Percentiles rank a stretch among this genome's conserved stretches.
These are phyloP conservation scores for Oreohelix idahoensis DNA, from an alignment of 1,140 invertebrate genomes.

Conservation along the genomic window DNA sequence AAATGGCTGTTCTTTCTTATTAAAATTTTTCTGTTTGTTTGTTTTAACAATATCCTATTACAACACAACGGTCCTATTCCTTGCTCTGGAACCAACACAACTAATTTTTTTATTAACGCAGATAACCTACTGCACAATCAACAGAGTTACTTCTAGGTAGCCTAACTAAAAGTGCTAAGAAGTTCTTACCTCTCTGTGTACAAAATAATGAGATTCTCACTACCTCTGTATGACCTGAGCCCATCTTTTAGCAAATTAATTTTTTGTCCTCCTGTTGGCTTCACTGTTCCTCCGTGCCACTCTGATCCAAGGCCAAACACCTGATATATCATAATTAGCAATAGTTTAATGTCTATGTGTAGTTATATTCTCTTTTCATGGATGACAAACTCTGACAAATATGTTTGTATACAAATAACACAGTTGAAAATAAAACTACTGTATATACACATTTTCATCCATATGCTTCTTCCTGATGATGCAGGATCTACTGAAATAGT, in stretches of 20 bases:
- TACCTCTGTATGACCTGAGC: slow-evolving; percentile 80
- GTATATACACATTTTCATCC: too few relatives aligned
- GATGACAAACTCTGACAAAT: too few relatives aligned
- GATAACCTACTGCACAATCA: background rate
- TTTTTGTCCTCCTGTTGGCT: slow-evolving; percentile 89
- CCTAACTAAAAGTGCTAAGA: background rate
- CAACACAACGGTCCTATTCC: background rate
- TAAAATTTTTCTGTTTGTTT: too few relatives aligned
- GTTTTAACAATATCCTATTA: background rate
- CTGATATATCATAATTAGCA: slow-evolving; percentile 62
- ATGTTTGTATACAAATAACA: too few relatives aligned
- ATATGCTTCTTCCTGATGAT: too few relatives aligned
- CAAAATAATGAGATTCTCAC: slow-evolving; percentile 82
- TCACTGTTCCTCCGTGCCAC: slow-evolving; percentile 93
- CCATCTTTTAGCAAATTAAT: slow-evolving; percentile 87
- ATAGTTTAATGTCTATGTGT: too few relatives aligned
- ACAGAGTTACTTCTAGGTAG: background rate
- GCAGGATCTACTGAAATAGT: too few relatives aligned
- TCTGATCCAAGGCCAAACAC: slow-evolving; percentile 86
- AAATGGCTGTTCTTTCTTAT: too few relatives aligned
- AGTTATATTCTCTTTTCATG: too few relatives aligned
- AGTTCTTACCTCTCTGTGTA: slow-evolving; percentile 89
- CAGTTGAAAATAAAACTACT: too few relatives aligned
- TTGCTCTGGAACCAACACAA: background rate
- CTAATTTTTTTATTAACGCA: background rate